A percentile compares a stretch with the other conserved stretches of the same genome.
These are phyloP conservation scores for Drosophila formosana DNA, from an alignment of 2,888 invertebrate genomes.

Conservation along the genomic window DNA sequence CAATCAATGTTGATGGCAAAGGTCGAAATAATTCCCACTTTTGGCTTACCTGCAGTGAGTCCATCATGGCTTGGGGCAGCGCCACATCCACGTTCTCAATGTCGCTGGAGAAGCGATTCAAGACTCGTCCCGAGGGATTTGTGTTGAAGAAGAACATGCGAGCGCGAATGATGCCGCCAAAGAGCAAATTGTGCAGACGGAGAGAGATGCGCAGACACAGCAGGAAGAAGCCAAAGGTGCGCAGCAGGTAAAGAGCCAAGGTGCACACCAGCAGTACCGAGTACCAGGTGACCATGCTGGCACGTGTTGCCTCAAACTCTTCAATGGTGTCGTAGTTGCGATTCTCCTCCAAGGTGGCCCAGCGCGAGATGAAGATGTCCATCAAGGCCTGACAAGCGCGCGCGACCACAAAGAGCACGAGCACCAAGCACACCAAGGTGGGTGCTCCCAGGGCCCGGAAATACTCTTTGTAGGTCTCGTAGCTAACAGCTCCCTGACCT, in stretches of 20 bases:
- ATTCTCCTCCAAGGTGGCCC: slow-evolving; percentile 86
- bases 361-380: slow-evolving; percentile 91
- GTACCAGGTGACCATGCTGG: slow-evolving; percentile 76
- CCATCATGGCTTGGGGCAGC: slow-evolving; percentile 87
- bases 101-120: slow-evolving; percentile 92
- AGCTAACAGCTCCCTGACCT: slow-evolving; percentile 88
- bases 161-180: slow-evolving; percentile 89
- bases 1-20: not conserved
- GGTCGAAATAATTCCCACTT: not conserved
- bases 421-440: slow-evolving; percentile 65
- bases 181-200: slow-evolving; percentile 91
- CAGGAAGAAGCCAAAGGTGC: slow-evolving; percentile 88
- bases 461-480: slow-evolving; percentile 87
- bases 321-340: slow-evolving; percentile 31
- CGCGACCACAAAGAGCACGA: slow-evolving; percentile 86
- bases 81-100: slow-evolving; percentile 88
- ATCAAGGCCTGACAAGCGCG: slow-evolving; percentile 88
- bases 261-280: slow-evolving; percentile 72
- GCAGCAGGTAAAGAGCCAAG: slow-evolving; percentile 86
- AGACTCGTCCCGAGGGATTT: slow-evolving; percentile 88
- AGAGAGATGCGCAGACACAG: slow-evolving; percentile 91
- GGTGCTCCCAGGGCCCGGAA: slow-evolving; percentile 86
- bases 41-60: slow-evolving; percentile 87
- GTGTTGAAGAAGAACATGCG: slow-evolving; percentile 92
- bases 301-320: slow-evolving; percentile 56